Conservation (phyloP, 2,797 vertebrate species). For the Crax fasciolata region DNA sequence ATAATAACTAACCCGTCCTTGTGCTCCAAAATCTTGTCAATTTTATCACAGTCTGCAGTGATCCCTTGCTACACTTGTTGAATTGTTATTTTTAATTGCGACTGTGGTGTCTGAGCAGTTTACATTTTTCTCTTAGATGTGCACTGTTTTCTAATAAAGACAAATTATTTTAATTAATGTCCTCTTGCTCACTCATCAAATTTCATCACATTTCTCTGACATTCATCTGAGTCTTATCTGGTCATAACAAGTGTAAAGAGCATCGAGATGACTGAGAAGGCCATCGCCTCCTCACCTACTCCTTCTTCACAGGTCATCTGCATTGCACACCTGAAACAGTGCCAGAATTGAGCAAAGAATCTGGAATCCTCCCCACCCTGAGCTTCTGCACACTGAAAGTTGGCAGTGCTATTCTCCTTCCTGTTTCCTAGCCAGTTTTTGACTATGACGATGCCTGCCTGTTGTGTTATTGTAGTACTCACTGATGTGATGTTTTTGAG, state of each 20-base stretch:
- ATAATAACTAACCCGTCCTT: background rate
- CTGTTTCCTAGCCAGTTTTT: background rate
- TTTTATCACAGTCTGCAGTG: background rate
- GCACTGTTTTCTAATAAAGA: background rate
- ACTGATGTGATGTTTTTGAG: background rate
- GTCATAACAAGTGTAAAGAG: background rate
- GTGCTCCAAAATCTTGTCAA: background rate
- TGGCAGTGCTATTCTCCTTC: background rate
- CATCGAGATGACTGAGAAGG: background rate
- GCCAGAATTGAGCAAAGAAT: background rate
- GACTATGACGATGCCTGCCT: background rate
- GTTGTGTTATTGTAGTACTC: background rate
- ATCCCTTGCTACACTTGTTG: background rate
- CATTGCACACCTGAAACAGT: background rate
- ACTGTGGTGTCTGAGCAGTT: background rate
- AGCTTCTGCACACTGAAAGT: background rate
- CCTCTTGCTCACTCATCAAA: background rate
- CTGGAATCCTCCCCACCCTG: fast-evolving
- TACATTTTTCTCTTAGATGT: background rate
- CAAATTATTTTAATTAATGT: background rate
- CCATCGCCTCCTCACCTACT: fast-evolving
- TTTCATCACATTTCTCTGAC: background rate
- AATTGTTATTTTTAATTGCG: background rate
- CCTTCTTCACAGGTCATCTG: background rate
- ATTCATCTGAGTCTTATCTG: background rate